Evolutionary conservation across 2,113 vertebrate species (phyloP), one percentile per base, ranked within the genome.

Genomic region (Saccopteryx leptura): DNA sequence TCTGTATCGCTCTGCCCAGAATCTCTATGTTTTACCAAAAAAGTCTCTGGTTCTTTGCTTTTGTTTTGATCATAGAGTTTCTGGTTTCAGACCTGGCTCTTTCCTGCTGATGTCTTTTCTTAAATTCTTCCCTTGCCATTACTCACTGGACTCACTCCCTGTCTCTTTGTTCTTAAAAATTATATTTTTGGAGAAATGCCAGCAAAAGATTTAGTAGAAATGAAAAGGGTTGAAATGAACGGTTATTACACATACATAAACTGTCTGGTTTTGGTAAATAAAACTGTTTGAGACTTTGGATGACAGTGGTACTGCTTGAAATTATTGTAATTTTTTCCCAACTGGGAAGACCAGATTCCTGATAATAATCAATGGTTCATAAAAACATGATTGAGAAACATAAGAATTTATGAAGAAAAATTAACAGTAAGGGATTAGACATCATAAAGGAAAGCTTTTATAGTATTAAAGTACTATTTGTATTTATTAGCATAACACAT

Each of bases 381-480:
- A 96, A 92, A 74, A 21, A 93, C 28, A 78, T 48, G 60, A 14
- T 26, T 80, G 26, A 91, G 28, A 89, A 92, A 96, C 69, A 50
- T 7, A 63, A 84, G 46, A 78, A 33, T 68, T 39, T 50, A 83
- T 39, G 7, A 7, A 2, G 39, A 19, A 48, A 23, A 91, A 63
- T 28, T 28, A 88, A 28, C 9, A 71, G 13, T 65, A 80, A 33
- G 10, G 7, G 8, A 71, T 76, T 68, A 81, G 7, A 50, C 11
- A 71, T 74, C 31, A 61, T 60, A 85, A 66, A 60, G 65, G 26
- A 89, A 86, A 89, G 3, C 8, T 81, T 88, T 78, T 52, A 68
- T 19, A 87, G 21, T 92, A 58, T 71, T 52, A 17, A 74, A 19
- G 26, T 52, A 33, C 33, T 52, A 69, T 90, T 83, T 78, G 23